Evolutionary conservation across 1,140 invertebrate species (phyloP).

Genomic region (Campoletis sonorensis): DNA sequence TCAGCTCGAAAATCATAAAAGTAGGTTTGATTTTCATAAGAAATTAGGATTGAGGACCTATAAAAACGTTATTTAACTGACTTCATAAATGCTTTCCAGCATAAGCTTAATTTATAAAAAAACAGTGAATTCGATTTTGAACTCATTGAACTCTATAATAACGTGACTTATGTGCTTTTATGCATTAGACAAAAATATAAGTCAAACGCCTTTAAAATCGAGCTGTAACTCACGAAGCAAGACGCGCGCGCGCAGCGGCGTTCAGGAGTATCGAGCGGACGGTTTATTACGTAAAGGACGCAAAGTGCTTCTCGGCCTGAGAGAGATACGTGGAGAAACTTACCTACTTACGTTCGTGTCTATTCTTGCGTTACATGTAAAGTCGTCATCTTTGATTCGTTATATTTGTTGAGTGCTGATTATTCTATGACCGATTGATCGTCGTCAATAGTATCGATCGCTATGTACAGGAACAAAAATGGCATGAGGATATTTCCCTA

Average conservation of each 20-base stretch:
- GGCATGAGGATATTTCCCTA: not conserved
- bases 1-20: too few species aligned
- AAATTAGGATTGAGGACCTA: too few species aligned
- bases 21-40: too few species aligned
- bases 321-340: slow-evolving; percentile 34
- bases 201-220: slow-evolving; percentile 1
- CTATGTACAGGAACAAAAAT: not conserved
- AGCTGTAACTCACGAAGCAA: slow-evolving; percentile 25
- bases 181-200: not conserved
- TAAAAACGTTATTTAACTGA: too few species aligned
- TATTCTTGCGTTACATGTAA: not conserved
- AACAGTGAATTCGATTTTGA: not conserved
- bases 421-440: not conserved
- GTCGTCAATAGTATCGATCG: slow-evolving; percentile 12
- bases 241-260: slow-evolving; percentile 15
- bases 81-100: too few species aligned
- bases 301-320: slow-evolving; percentile 5
- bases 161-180: not conserved
- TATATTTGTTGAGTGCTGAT: not conserved
- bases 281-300: slow-evolving; percentile 42
- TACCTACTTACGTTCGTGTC: slow-evolving; percentile 33
- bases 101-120: not conserved
- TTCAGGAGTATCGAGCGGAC: slow-evolving; percentile 15
- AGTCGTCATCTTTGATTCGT: slow-evolving; percentile 9
- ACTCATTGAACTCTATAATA: not conserved